Evolutionary conservation across 1,140 invertebrate genomes (phyloP).

Genomic region (Lineus longissimus): DNA sequence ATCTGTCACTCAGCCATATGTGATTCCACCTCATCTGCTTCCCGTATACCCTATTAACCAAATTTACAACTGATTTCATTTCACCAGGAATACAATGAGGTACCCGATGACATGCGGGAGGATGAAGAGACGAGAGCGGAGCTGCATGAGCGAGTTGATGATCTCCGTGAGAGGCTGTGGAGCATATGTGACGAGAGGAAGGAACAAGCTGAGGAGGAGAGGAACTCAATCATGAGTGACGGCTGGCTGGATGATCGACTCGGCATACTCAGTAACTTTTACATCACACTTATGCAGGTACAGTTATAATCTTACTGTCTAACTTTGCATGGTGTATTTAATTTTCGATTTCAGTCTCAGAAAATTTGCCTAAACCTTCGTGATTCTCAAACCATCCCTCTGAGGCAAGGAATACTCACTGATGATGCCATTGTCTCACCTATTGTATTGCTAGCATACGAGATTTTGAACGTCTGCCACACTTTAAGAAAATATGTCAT

Average conservation of each 20-base stretch:
- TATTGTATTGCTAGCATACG: too few species aligned
- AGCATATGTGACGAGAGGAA: slow-evolving; percentile 52
- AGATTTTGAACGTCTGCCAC: too few species aligned
- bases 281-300: slow-evolving; percentile 52
- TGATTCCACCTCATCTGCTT: too few species aligned
- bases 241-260: slow-evolving; percentile 53
- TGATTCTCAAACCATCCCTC: too few species aligned
- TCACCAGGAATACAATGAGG: slow-evolving; percentile 49
- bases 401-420: too few species aligned
- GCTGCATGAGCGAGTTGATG: slow-evolving; percentile 52
- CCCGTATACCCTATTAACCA: too few species aligned
- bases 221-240: slow-evolving; percentile 45
- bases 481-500: too few species aligned
- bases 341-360: neutral
- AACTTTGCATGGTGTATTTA: neutral
- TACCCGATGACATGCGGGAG: slow-evolving; percentile 52
- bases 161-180: slow-evolving; percentile 51
- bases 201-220: slow-evolving; percentile 49
- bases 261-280: slow-evolving; percentile 51
- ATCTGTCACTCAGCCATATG: too few species aligned
- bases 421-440: too few species aligned
- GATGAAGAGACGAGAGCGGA: slow-evolving; percentile 52
- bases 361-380: neutral
- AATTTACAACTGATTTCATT: too few species aligned
- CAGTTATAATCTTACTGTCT: neutral